Conservation (phyloP, 2,113 vertebrate genomes). For the Menidia beryllina region DNA sequence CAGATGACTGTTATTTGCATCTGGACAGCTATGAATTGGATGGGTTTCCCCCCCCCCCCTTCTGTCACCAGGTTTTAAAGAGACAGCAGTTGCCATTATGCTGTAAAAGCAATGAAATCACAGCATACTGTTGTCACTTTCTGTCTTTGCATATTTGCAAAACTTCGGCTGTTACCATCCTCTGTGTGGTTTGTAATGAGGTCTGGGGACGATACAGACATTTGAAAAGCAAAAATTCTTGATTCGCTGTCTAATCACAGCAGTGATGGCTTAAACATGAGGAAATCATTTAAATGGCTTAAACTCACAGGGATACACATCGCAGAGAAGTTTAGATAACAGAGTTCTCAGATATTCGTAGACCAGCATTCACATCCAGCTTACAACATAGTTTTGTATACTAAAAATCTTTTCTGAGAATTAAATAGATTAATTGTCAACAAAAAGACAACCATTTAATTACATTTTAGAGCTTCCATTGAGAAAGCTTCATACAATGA, state of each 20-base stretch:
- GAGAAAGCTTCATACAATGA: constrained; percentile 11
- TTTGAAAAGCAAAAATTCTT: constrained; percentile 45
- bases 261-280: constrained; percentile 65
- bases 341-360: constrained; percentile 13
- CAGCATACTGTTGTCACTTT: constrained; percentile 14
- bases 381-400: constrained; percentile 43
- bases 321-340: constrained; percentile 60
- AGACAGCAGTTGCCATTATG: constrained; percentile 17
- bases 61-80: constrained; percentile 7
- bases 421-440: constrained; percentile 41
- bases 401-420: constrained; percentile 19
- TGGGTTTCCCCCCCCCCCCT: too few species aligned
- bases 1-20: constrained; percentile 48
- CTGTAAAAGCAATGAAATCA: constrained; percentile 46
- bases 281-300: constrained; percentile 69
- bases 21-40: constrained; percentile 1
- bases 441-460: constrained; percentile 35
- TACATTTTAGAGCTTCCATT: constrained; percentile 36
- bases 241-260: constrained; percentile 57
- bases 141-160: constrained; percentile 37
- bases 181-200: constrained; percentile 40
- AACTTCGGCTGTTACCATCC: constrained; percentile 23
- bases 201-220: constrained; percentile 41
- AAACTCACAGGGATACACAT: constrained; percentile 50
- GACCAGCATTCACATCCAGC: neutral